Evolutionary conservation across 2,113 vertebrate genomes (phyloP).

Genomic region (Cacatua alba): DNA sequence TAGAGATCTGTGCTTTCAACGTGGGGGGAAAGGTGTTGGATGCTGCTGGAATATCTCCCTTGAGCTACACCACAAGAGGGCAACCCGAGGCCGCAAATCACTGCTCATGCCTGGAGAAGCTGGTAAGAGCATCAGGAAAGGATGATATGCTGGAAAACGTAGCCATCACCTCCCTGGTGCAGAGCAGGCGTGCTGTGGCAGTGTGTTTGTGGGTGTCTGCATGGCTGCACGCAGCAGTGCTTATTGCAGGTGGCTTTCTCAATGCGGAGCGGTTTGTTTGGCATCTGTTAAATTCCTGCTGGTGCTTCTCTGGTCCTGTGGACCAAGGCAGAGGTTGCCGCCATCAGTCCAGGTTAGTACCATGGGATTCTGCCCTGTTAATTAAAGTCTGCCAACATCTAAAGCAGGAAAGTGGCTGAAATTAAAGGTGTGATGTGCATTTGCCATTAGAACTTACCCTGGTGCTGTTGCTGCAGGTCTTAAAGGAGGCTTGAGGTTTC

Average conservation of each 20-base stretch:
- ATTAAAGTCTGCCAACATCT: not conserved
- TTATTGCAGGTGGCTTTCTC: not conserved
- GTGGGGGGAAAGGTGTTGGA: rapidly evolving
- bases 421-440: not conserved
- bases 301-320: not conserved
- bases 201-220: not conserved
- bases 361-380: not conserved
- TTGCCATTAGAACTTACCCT: not conserved
- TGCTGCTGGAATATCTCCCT: rapidly evolving
- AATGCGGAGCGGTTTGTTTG: rapidly evolving
- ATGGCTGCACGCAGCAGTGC: rapidly evolving
- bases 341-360: rapidly evolving
- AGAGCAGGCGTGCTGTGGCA: not conserved
- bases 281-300: rapidly evolving
- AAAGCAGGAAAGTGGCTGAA: not conserved
- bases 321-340: not conserved
- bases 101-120: rapidly evolving
- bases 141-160: not conserved
- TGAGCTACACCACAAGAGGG: conserved; percentile 36
- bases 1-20: not conserved
- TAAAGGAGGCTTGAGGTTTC: not conserved
- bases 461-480: not conserved
- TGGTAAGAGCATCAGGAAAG: not conserved
- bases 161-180: not conserved
- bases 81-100: conserved; percentile 5